Conservation (phyloP, 1,140 invertebrate species). For the Drosophila sproati region DNA sequence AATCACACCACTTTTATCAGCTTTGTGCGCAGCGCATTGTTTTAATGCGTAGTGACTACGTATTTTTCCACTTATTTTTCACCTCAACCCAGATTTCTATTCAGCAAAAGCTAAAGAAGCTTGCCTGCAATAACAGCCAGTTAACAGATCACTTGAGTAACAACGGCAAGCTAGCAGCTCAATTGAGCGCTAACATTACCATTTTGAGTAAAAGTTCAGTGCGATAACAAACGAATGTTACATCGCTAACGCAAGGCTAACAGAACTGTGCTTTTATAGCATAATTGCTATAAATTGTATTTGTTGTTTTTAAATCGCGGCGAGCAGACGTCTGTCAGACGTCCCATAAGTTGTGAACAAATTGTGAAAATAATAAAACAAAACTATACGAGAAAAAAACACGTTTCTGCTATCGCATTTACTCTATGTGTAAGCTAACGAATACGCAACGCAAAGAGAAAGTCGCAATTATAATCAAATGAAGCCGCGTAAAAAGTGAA, state of each 20-base stretch:
- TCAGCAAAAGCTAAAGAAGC: neutral
- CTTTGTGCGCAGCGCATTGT: constrained; percentile 4
- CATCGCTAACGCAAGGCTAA: constrained; percentile 19
- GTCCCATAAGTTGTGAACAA: constrained; percentile 31
- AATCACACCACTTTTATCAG: constrained; percentile 2
- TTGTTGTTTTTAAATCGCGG: constrained; percentile 49
- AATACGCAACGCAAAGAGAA: constrained; percentile 52
- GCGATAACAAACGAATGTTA: constrained; percentile 27
- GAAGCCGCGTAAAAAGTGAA: constrained; percentile 41
- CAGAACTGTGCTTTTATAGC: constrained; percentile 30
- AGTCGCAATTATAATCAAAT: constrained; percentile 34
- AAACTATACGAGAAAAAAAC: constrained; percentile 35
- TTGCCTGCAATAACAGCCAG: neutral
- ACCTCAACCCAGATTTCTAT: neutral
- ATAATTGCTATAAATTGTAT: constrained; percentile 40
- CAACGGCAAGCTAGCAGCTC: constrained; percentile 8
- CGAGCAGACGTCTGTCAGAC: constrained; percentile 39
- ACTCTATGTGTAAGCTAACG: constrained; percentile 20
- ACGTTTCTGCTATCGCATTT: constrained; percentile 18
- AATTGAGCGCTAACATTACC: constrained; percentile 14
- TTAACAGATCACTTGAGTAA: constrained; percentile 15
- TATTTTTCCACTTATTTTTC: neutral
- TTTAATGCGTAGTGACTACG: neutral
- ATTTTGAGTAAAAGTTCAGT: constrained; percentile 34
- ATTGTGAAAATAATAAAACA: constrained; percentile 43